Evolutionary conservation across 2,797 vertebrate genomes (phyloP).

Genomic region (Sciurus vulgaris): DNA sequence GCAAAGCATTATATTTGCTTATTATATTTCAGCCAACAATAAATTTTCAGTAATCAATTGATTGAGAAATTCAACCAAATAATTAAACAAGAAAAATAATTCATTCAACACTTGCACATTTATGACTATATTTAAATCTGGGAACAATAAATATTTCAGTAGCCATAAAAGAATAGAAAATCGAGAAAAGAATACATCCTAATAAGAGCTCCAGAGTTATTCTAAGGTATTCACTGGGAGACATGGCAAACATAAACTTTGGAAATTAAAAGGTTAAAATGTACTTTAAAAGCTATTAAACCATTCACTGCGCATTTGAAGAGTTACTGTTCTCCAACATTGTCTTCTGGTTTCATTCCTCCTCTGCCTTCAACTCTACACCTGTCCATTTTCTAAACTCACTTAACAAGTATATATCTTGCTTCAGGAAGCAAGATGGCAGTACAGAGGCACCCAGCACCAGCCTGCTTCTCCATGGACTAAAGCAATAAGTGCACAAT

Average conservation of each 20-base stretch:
- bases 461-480: no score
- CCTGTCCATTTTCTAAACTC: neutral
- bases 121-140: constrained; percentile 54
- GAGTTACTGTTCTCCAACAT: neutral
- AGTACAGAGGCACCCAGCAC: no score
- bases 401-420: neutral
- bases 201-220: neutral
- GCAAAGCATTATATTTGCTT: constrained; percentile 39
- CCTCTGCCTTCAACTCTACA: neutral
- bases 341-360: neutral
- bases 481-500: no score
- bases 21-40: constrained; percentile 3
- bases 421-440: no score
- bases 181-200: neutral
- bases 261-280: neutral
- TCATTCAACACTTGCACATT: constrained; percentile 47
- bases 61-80: constrained; percentile 43
- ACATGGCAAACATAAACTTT: neutral
- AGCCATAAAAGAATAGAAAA: constrained; percentile 9
- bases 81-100: constrained; percentile 65
- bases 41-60: constrained; percentile 48
- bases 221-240: neutral
- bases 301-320: neutral
- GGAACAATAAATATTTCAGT: constrained; percentile 51
- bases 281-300: neutral